Evolutionary conservation across 1,140 invertebrate genomes (phyloP), one percentile per base, ranked within the genome.

Genomic region (Drosophila ficusphila): DNA sequence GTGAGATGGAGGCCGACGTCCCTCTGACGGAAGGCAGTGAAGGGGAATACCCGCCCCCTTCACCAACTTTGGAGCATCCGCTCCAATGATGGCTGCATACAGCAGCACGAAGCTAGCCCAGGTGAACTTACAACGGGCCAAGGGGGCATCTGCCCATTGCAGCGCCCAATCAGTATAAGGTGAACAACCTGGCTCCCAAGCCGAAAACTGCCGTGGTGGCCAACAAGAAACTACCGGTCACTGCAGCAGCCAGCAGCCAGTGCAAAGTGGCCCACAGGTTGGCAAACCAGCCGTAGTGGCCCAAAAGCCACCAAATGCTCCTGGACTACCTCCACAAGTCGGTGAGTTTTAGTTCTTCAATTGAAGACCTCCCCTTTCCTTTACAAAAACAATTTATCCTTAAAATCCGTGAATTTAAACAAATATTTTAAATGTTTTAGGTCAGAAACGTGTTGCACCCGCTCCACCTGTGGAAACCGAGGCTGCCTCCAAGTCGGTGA

Each of bases 401-500:
- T n/a, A n/a, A n/a, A n/a, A n/a, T 39, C 4, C n/a, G n/a, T n/a
- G n/a, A n/a, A n/a, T n/a, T n/a, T n/a, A n/a, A n/a, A n/a, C 11
- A 4, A 29, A 29, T 11, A 2, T 9, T 8, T 2, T 9, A 12
- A 1, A 2, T 29, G 0, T 54, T 76, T n/a, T 16, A 21, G 77
- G 65, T 6, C 72, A 76, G 34, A 82, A 82, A 12, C 77, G 77
- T 7, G 19, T 53, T 0, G 67, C 60, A 4, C 49, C 64, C 0
- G n/a, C 46, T 14, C 39, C 56, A 1, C 48, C 39, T 4, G 14
- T 62, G 3, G 21, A 23, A 6, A 48, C 51, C 7, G 19, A 44
- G 38, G n/a, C 48, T 2, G 38, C 12, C 7, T 60, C 71, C 6
- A 85, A 79, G 44, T 73, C 79, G 4, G 79, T 79, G 11, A 76